Evolutionary conservation across 2,888 invertebrate genomes (phyloP).

Genomic region (Lacanobia wlatinum): DNA sequence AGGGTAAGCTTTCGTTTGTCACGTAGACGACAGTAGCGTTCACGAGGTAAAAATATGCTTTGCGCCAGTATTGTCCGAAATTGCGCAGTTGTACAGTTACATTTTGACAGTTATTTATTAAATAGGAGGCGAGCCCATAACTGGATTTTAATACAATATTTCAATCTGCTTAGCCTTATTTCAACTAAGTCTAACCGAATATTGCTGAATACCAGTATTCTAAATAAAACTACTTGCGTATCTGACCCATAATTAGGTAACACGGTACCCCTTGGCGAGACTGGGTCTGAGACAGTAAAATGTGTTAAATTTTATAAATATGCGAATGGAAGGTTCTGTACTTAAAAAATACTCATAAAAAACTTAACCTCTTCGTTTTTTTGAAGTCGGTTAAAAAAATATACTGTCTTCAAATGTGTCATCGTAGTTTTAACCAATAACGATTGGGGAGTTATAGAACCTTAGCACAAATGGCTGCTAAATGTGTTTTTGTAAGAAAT

Average conservation of each 20-base stretch:
- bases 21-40: no score
- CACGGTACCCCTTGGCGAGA: not conserved
- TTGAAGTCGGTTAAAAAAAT: slow-evolving; percentile 3
- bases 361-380: not conserved
- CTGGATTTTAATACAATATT: not conserved
- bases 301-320: not conserved
- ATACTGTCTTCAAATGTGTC: not conserved
- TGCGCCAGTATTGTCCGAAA: no score
- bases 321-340: slow-evolving; percentile 4
- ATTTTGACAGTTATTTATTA: no score
- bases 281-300: not conserved
- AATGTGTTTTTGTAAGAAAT: not conserved
- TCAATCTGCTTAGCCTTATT: not conserved
- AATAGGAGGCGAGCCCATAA: not conserved
- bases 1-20: no score
- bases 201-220: no score
- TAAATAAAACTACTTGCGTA: not conserved
- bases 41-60: no score
- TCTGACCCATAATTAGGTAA: not conserved
- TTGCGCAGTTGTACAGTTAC: not conserved
- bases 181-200: not conserved
- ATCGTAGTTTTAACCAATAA: not conserved
- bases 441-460: not conserved
- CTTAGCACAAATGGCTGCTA: not conserved
- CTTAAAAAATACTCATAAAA: slow-evolving; percentile 30